Percentiles rank a stretch among this genome's conserved stretches.
phyloP scores from a whole-genome alignment of 2,113 vertebrate species.

The Phyllostomus hastatus region DNA sequence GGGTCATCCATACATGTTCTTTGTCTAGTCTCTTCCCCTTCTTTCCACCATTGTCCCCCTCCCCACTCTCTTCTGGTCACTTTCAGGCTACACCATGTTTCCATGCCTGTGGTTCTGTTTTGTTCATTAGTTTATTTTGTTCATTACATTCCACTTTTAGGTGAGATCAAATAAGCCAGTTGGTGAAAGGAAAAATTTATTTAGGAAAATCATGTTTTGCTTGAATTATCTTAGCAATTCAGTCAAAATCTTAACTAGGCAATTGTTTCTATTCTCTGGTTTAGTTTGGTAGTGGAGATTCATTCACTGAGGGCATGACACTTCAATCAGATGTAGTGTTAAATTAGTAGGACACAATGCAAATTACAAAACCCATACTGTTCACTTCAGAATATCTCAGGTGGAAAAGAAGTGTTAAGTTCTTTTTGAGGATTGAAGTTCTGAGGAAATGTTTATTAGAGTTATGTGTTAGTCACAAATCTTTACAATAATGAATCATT shows the following conservation, averaged over 20 bases:
- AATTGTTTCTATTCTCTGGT: neutral
- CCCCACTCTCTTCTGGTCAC: no score
- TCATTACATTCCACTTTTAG: no score
- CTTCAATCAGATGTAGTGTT: neutral
- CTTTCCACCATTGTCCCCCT: no score
- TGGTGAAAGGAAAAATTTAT: neutral
- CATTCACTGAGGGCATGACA: neutral
- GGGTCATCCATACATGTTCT: no score
- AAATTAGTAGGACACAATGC: neutral
- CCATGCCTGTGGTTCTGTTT: no score
- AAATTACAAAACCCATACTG: neutral
- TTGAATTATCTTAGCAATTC: neutral
- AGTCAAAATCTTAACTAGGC: neutral
- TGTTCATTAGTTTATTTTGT: no score
- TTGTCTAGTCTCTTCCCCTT: no score
- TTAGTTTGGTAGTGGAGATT: neutral
- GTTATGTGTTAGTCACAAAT: neutral
- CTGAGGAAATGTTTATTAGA: neutral
- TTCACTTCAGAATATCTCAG: neutral
- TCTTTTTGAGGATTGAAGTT: neutral
- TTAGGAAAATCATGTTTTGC: conserved; percentile 23
- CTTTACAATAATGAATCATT: neutral
- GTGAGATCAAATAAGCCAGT: no score
- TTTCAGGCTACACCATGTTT: no score
- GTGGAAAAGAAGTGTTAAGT: neutral